These are phyloP conservation scores for Orchesellides sinensis DNA, from an alignment of 2,888 invertebrate species.

Conservation along the genomic window DNA sequence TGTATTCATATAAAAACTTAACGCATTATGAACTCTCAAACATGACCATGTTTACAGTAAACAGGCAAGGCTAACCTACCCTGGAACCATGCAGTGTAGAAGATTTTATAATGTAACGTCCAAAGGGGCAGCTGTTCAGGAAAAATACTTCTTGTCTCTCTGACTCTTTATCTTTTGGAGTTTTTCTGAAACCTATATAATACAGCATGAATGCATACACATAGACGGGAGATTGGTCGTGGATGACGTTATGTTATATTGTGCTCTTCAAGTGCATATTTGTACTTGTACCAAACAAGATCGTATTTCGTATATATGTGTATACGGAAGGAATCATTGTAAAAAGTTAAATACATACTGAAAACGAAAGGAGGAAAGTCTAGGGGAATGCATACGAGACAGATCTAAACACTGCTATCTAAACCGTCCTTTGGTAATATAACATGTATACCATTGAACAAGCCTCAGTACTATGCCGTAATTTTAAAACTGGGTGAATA, in stretches of 20 bases:
- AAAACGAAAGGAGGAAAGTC: neutral
- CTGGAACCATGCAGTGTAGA: neutral
- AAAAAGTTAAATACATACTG: slow-evolving; percentile 10
- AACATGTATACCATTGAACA: slow-evolving; percentile 2
- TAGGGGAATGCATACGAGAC: neutral
- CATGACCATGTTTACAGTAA: no score
- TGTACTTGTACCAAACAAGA: neutral
- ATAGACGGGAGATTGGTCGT: no score
- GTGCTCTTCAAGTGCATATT: neutral
- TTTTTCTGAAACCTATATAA: neutral
- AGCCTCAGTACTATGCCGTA: neutral
- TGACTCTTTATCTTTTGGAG: slow-evolving; percentile 21
- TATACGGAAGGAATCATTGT: neutral
- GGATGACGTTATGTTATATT: no score
- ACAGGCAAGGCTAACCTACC: neutral
- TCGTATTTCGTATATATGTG: neutral
- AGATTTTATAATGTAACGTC: neutral
- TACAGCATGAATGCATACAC: neutral
- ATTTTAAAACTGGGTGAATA: neutral
- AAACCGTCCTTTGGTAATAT: neutral
- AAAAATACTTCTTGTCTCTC: slow-evolving; percentile 40
- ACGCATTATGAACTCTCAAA: no score
- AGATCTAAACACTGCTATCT: no score
- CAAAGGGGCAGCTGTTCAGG: slow-evolving; percentile 60
- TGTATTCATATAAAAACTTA: neutral